Conservation (phyloP, 2,113 vertebrate genomes). For the Entomyzon cyanotis region DNA sequence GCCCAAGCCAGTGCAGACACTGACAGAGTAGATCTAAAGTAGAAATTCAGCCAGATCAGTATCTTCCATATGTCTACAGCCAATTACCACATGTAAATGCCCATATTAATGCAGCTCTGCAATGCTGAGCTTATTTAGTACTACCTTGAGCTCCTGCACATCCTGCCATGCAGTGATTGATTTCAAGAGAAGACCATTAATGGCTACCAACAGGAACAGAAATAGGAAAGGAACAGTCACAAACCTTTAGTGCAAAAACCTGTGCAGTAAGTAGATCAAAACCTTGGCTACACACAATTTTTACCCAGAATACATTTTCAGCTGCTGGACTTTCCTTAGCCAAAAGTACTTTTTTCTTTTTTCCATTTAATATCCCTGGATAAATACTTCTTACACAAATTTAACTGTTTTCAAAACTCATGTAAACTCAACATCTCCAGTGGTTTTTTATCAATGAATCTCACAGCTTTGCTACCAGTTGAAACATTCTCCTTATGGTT, state of each 20-base stretch:
- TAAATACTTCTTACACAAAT: not conserved
- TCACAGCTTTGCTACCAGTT: not conserved
- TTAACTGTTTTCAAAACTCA: not conserved
- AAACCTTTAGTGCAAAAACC: not conserved
- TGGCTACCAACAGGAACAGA: not conserved
- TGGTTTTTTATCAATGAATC: not conserved
- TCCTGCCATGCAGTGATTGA: not conserved
- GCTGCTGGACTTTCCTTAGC: not conserved
- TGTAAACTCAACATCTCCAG: not conserved
- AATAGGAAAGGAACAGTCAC: not conserved
- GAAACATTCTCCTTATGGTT: not conserved
- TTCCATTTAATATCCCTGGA: not conserved
- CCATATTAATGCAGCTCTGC: not conserved
- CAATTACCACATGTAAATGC: not conserved
- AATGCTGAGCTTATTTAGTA: not conserved
- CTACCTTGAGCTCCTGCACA: not conserved
- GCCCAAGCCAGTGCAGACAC: not conserved
- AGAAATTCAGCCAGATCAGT: not conserved
- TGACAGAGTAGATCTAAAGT: not conserved
- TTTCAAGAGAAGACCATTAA: not conserved
- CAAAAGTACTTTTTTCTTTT: not conserved
- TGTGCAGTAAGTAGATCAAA: rapidly evolving
- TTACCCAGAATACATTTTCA: not conserved
- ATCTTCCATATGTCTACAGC: not conserved
- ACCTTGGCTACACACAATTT: not conserved